These are phyloP conservation scores for Drosophila sturtevanti DNA, from an alignment of 1,140 invertebrate genomes.

Conservation along the genomic window DNA sequence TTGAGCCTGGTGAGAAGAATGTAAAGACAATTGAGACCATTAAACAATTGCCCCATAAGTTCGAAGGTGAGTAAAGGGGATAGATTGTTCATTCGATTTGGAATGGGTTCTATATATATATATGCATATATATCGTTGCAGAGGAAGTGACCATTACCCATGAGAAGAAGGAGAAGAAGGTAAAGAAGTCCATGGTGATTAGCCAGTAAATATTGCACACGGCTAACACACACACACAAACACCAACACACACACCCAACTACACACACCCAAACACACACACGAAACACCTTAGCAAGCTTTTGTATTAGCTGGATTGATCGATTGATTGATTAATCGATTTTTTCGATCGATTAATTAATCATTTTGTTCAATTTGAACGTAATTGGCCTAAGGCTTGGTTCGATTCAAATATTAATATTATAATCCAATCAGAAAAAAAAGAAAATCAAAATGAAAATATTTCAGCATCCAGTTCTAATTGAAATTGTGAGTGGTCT, in stretches of 20 bases:
- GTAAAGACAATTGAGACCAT: constrained; percentile 76
- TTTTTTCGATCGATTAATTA: too few species aligned
- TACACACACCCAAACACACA: constrained; percentile 31
- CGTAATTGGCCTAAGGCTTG: too few species aligned
- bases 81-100: too few species aligned
- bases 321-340: not conserved
- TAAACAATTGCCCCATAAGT: constrained; percentile 73
- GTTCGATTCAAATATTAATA: constrained; percentile 20
- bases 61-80: constrained; percentile 71
- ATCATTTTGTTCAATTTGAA: too few species aligned
- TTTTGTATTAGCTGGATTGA: constrained; percentile 29
- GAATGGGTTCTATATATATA: not conserved
- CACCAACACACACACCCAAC: constrained; percentile 20
- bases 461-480: constrained; percentile 72
- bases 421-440: too few species aligned
- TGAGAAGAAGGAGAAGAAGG: constrained; percentile 81
- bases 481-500: constrained; percentile 59
- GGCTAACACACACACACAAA: constrained; percentile 24
- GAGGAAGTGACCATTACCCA: constrained; percentile 80
- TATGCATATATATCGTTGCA: constrained; percentile 25
- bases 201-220: constrained; percentile 65
- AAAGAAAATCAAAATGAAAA: too few species aligned
- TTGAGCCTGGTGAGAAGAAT: constrained; percentile 80
- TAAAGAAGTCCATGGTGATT: constrained; percentile 81
- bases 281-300: constrained; percentile 27